Conservation (phyloP, 2,888 invertebrate species). For the Siphonodentalium dalli region DNA sequence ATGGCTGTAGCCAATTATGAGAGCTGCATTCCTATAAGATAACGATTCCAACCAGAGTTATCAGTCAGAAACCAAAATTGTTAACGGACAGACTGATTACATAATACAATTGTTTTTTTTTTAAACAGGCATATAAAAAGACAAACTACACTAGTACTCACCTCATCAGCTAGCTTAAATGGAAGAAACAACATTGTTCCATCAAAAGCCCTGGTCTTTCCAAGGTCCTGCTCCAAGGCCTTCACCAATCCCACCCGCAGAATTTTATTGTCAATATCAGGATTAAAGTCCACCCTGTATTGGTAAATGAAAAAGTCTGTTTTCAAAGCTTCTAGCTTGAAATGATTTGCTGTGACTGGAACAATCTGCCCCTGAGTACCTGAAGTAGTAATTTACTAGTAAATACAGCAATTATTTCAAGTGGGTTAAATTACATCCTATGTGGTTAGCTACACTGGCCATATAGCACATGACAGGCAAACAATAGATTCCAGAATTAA, state of each 20-base stretch:
- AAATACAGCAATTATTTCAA: too few relatives aligned
- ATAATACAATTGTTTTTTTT: too few relatives aligned
- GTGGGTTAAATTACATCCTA: too few relatives aligned
- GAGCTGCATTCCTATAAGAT: too few relatives aligned
- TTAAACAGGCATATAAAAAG: not conserved
- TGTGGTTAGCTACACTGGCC: too few relatives aligned
- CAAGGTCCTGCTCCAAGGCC: conserved; percentile 45
- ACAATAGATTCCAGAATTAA: too few relatives aligned
- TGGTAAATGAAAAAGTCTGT: conserved; percentile 56
- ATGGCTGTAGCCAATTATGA: too few relatives aligned
- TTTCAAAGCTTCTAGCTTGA: conserved; percentile 39
- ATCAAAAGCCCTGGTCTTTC: conserved; percentile 56
- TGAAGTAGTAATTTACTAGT: too few relatives aligned
- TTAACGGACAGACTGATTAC: too few relatives aligned
- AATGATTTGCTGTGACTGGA: conserved; percentile 50
- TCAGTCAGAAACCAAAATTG: too few relatives aligned
- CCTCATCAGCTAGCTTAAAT: conserved; percentile 44
- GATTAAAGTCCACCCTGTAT: conserved; percentile 61
- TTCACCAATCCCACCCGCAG: conserved; percentile 50
- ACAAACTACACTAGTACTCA: conserved; percentile 16
- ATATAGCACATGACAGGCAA: too few relatives aligned
- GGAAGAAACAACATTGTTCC: conserved; percentile 58
- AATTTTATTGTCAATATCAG: conserved; percentile 50
- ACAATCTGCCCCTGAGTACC: conserved; percentile 48
- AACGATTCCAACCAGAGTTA: too few relatives aligned